These are phyloP conservation scores for Adelges cooleyi DNA, from an alignment of 1,140 invertebrate species.

Conservation along the genomic window DNA sequence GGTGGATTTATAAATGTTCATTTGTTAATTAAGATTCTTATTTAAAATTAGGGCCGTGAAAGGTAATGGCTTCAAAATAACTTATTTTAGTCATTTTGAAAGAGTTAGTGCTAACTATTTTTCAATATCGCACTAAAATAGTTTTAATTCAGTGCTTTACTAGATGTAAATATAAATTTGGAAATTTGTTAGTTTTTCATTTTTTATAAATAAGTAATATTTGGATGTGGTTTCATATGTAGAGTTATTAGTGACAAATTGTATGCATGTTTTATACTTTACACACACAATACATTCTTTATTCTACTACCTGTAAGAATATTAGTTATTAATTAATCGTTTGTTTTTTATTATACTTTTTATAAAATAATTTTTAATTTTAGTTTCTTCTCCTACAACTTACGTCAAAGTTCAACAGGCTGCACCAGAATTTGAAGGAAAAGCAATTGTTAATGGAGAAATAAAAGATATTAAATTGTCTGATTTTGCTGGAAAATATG, in stretches of 20 bases:
- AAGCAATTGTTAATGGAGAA: slow-evolving; percentile 75
- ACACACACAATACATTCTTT: neutral
- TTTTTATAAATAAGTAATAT: neutral
- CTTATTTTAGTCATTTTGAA: too few species aligned
- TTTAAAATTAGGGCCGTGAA: too few species aligned
- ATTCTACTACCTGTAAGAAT: neutral
- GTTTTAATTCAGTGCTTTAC: too few species aligned
- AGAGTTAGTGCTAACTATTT: too few species aligned
- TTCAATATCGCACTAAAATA: too few species aligned
- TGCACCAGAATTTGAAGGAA: slow-evolving; percentile 79
- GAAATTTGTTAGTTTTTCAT: too few species aligned
- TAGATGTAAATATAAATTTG: too few species aligned
- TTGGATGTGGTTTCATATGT: neutral
- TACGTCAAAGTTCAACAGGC: slow-evolving; percentile 56
- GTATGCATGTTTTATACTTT: neutral
- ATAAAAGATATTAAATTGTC: slow-evolving; percentile 78
- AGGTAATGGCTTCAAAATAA: too few species aligned
- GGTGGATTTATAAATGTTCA: too few species aligned
- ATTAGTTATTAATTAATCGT: neutral
- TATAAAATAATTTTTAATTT: slow-evolving; percentile 31
- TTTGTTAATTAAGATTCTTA: too few species aligned
- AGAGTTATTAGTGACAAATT: neutral
- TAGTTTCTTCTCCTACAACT: slow-evolving; percentile 26
- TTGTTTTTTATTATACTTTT: neutral
- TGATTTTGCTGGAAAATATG: slow-evolving; percentile 88